phyloP scores from a whole-genome alignment of 2,888 invertebrate species.

The Epistrophella euchroma region DNA sequence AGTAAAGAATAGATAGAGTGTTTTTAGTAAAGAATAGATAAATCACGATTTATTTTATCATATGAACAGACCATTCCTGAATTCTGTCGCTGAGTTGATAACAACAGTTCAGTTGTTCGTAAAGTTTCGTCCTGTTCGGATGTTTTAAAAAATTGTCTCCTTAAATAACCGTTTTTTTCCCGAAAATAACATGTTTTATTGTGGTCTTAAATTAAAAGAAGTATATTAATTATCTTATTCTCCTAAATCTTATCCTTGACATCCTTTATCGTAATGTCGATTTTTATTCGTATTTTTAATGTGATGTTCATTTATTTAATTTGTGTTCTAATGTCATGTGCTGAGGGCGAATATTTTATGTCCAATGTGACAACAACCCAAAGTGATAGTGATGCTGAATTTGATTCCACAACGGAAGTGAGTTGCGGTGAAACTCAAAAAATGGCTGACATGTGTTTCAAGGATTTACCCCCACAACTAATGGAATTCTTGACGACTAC shows the following conservation, averaged over 20 bases:
- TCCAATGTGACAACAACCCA: constrained; percentile 23
- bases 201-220: background rate
- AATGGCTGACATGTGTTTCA: constrained; percentile 82
- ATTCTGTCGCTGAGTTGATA: background rate
- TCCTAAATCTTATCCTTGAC: background rate
- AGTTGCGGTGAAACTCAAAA: constrained; percentile 81
- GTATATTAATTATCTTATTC: background rate
- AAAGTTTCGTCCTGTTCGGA: background rate
- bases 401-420: constrained; percentile 25
- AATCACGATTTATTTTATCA: too few species aligned
- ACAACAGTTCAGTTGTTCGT: constrained; percentile 7
- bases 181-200: background rate
- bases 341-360: constrained; percentile 33
- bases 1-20: background rate
- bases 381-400: constrained; percentile 1
- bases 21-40: too few species aligned
- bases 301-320: constrained; percentile 33
- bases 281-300: constrained; percentile 1
- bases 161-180: background rate
- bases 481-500: constrained; percentile 82
- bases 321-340: constrained; percentile 38
- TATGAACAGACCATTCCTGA: too few species aligned
- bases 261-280: constrained; percentile 25
- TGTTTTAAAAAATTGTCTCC: background rate
- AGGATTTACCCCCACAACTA: constrained; percentile 81